Evolutionary conservation across 2,888 invertebrate species (phyloP).

Genomic region (Ochropleura leucogaster): DNA sequence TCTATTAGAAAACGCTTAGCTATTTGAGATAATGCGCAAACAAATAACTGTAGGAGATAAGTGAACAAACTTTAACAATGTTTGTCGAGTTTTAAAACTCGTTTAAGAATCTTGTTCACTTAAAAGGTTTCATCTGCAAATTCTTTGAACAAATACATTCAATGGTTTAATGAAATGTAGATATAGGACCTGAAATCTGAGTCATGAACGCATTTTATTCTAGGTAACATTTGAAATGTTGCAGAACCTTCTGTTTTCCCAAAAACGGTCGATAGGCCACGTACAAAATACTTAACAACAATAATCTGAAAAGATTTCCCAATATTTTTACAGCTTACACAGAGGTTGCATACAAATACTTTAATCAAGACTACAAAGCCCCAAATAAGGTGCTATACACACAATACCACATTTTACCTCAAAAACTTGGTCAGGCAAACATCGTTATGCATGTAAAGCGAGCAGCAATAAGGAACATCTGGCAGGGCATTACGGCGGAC

Average conservation of each 20-base stretch:
- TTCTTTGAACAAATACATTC: slow-evolving; percentile 10
- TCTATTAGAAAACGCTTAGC: slow-evolving; percentile 58
- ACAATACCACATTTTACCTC: slow-evolving; percentile 44
- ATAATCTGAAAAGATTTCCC: slow-evolving; percentile 29
- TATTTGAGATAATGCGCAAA: slow-evolving; percentile 40
- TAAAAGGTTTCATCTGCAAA: slow-evolving; percentile 13
- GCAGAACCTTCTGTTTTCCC: background rate
- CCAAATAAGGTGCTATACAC: slow-evolving; percentile 45
- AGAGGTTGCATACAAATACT: slow-evolving; percentile 48
- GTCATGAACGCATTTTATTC: background rate
- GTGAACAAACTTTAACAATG: slow-evolving; percentile 26
- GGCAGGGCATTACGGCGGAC: slow-evolving; percentile 62
- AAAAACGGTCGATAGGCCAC: background rate
- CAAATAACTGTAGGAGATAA: slow-evolving; percentile 40
- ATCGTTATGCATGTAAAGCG: slow-evolving; percentile 60
- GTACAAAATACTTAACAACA: background rate
- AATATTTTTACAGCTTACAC: slow-evolving; percentile 22
- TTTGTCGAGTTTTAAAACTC: slow-evolving; percentile 15
- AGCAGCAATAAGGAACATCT: slow-evolving; percentile 68
- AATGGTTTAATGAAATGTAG: background rate
- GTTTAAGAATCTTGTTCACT: slow-evolving; percentile 5
- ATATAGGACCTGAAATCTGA: background rate
- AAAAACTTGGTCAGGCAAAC: slow-evolving; percentile 49
- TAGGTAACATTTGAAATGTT: background rate
- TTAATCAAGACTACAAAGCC: slow-evolving; percentile 35